phyloP scores from a whole-genome alignment of 2,888 invertebrate genomes.

The Cantharis rustica region DNA sequence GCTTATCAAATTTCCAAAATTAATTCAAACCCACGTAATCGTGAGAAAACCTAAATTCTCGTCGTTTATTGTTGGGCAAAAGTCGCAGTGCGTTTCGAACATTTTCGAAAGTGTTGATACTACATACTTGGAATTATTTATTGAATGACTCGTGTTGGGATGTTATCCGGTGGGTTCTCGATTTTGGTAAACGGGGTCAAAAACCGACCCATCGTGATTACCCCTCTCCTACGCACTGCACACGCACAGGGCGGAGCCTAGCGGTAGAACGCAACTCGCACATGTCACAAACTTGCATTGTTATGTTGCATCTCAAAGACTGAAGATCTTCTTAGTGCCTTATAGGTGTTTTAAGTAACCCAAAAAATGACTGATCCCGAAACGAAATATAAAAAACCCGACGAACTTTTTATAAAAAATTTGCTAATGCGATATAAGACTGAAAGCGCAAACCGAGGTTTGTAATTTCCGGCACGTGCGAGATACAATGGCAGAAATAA shows the following conservation, averaged over 20 bases:
- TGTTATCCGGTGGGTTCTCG: background rate
- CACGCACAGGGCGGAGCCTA: constrained; percentile 52
- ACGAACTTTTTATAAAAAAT: constrained; percentile 48
- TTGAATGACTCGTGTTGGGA: background rate
- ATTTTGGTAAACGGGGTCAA: constrained; percentile 46
- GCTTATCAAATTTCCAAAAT: background rate
- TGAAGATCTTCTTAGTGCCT: constrained; percentile 35
- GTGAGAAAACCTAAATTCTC: too few relatives aligned
- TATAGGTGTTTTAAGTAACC: constrained; percentile 12
- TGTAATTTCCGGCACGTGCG: constrained; percentile 9
- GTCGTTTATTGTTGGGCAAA: too few relatives aligned
- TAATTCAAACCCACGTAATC: background rate
- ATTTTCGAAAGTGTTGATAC: background rate
- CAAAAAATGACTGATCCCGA: constrained; percentile 13
- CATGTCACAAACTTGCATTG: constrained; percentile 46
- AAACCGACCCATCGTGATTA: constrained; percentile 47
- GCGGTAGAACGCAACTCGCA: constrained; percentile 45
- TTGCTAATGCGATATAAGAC: constrained; percentile 46
- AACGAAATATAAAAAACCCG: constrained; percentile 41
- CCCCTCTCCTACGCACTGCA: constrained; percentile 47
- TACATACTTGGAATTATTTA: background rate
- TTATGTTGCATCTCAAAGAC: constrained; percentile 40
- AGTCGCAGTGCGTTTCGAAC: background rate
- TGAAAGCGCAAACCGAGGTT: constrained; percentile 43
- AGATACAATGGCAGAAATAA: background rate